Percentiles rank a stretch among this genome's conserved stretches.
Evolutionary conservation across 2,113 vertebrate genomes (phyloP).

Genomic region (Ivindomyrus marchei): DNA sequence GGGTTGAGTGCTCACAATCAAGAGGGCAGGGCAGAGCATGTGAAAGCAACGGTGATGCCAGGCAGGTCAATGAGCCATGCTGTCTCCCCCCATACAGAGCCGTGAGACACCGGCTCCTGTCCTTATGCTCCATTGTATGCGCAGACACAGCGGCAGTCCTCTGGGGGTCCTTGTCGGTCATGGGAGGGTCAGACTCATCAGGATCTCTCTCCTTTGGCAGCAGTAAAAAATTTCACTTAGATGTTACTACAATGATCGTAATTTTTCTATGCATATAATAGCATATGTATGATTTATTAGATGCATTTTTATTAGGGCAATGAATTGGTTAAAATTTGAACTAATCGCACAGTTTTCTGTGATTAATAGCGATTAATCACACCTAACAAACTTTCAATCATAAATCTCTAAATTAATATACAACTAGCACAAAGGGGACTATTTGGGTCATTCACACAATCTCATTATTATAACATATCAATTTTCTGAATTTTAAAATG

Average conservation of each 20-base stretch:
- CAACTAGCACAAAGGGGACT: not conserved
- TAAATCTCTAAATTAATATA: not conserved
- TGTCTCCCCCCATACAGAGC: slow-evolving; percentile 68
- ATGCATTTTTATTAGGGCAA: not conserved
- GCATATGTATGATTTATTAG: not conserved
- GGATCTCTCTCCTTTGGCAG: not conserved
- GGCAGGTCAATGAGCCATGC: slow-evolving; percentile 63
- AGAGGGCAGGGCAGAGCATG: slow-evolving; percentile 50
- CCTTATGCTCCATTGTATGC: slow-evolving; percentile 56
- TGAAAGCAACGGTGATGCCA: slow-evolving; percentile 64
- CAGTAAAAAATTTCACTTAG: not conserved
- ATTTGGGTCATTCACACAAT: not conserved
- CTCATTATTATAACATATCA: not conserved
- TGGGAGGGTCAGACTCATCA: not conserved
- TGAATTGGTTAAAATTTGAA: not conserved
- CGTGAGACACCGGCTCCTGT: slow-evolving; percentile 63
- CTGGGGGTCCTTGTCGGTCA: not conserved
- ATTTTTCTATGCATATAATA: not conserved
- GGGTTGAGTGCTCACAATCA: slow-evolving; percentile 39
- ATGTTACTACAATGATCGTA: not conserved
- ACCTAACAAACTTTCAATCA: not conserved
- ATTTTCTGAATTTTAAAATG: not conserved
- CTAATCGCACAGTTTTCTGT: not conserved
- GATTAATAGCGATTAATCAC: not conserved
- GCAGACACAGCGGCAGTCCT: slow-evolving; percentile 37